These are phyloP conservation scores for Lasioglossum vierecki DNA, from an alignment of 2,888 invertebrate genomes.

Conservation along the genomic window DNA sequence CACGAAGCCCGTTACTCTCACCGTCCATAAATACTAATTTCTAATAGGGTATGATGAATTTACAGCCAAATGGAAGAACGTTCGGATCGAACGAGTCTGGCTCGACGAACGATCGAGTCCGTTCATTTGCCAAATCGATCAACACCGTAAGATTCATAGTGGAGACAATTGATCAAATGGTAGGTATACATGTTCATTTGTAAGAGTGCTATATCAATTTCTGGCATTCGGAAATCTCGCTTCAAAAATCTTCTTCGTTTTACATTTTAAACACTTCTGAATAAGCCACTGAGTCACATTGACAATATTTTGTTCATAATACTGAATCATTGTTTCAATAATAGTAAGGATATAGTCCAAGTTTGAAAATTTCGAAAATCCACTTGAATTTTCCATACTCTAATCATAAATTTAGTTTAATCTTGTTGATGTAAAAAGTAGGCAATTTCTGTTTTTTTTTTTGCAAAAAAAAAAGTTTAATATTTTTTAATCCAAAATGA, in stretches of 20 bases:
- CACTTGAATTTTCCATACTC: no score
- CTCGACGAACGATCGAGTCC: background rate
- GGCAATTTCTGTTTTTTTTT: no score
- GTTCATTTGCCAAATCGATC: background rate
- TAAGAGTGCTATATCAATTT: background rate
- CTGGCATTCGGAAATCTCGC: background rate
- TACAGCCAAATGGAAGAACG: conserved; percentile 8
- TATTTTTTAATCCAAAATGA: no score
- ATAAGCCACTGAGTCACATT: no score
- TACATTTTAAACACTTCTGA: background rate
- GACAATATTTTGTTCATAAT: no score
- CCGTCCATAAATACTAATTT: conserved; percentile 19
- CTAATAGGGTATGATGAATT: background rate
- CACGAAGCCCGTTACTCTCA: background rate
- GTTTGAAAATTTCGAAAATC: no score
- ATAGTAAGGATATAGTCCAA: no score
- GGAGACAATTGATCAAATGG: background rate
- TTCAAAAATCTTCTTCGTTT: background rate
- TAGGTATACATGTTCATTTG: background rate
- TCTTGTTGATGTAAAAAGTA: no score
- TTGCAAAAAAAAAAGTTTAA: no score
- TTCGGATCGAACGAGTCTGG: background rate
- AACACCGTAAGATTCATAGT: background rate
- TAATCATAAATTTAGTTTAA: no score
- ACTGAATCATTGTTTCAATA: no score